Evolutionary conservation across 1,140 invertebrate species (phyloP).

Genomic region (Hirudo medicinalis): DNA sequence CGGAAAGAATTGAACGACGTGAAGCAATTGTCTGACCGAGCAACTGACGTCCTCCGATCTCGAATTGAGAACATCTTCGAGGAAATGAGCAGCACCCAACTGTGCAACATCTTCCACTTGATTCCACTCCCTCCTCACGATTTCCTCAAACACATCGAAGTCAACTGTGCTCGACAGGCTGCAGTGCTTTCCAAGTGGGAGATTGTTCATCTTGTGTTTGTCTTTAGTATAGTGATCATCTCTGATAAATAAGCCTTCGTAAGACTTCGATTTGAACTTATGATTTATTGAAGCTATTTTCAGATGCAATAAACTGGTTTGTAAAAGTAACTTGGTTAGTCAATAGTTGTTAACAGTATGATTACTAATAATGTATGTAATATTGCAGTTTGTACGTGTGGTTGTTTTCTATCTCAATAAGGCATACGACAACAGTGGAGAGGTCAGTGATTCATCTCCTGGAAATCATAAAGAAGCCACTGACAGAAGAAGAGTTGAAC

Average conservation of each 20-base stretch:
- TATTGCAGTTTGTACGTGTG: not conserved
- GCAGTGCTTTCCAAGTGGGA: too few species aligned
- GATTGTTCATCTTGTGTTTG: too few species aligned
- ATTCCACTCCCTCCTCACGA: not conserved
- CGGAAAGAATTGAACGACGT: conserved; percentile 34
- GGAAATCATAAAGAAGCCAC: conserved; percentile 50
- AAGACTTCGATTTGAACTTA: too few species aligned
- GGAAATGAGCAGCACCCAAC: conserved; percentile 66
- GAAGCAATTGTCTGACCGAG: conserved; percentile 40
- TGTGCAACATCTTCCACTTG: conserved; percentile 45
- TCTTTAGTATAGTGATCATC: too few species aligned
- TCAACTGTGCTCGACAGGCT: too few species aligned
- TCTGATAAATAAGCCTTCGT: too few species aligned
- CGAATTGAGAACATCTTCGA: conserved; percentile 71
- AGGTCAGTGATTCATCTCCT: conserved; percentile 79
- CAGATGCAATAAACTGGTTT: too few species aligned
- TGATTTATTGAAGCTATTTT: too few species aligned
- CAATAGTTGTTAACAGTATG: too few species aligned
- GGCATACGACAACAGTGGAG: conserved; percentile 74
- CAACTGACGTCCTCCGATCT: conserved; percentile 77
- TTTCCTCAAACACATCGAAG: not conserved
- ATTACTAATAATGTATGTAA: too few species aligned
- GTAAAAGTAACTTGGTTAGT: too few species aligned
- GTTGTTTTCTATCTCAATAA: conserved; percentile 22
- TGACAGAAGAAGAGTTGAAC: conserved; percentile 28